Percentiles rank a stretch among this genome's conserved stretches.
Evolutionary conservation across 2,113 vertebrate species (phyloP).

Genomic region (Romanogobio albipinnatus): DNA sequence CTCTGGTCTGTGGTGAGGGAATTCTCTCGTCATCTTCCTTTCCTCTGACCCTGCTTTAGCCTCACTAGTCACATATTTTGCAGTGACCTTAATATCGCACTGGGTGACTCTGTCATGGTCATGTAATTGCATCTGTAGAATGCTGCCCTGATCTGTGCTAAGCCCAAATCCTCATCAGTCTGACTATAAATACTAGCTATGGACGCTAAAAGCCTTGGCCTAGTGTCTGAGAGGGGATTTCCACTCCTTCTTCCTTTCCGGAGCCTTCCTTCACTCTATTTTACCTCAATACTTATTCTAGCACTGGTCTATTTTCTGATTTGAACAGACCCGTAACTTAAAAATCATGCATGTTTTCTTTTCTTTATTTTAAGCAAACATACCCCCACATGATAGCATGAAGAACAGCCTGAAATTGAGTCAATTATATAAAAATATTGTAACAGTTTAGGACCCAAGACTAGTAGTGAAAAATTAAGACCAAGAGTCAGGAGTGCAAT

Average conservation of each 20-base stretch:
- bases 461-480: too few relatives aligned
- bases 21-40: background rate
- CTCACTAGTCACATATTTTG: conserved; percentile 40
- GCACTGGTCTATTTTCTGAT: background rate
- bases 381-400: too few relatives aligned
- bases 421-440: background rate
- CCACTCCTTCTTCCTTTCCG: background rate
- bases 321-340: too few relatives aligned
- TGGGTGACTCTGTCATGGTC: conserved; percentile 20
- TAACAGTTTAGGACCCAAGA: too few relatives aligned
- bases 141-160: conserved; percentile 64
- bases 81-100: conserved; percentile 40
- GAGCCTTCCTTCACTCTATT: background rate
- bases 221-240: conserved; percentile 55
- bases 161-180: conserved; percentile 72
- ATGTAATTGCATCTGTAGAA: conserved; percentile 50
- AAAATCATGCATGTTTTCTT: too few relatives aligned
- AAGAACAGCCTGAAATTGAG: too few relatives aligned
- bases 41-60: conserved; percentile 2
- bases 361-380: too few relatives aligned
- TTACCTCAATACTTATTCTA: background rate
- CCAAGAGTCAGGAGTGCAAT: too few relatives aligned
- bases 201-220: conserved; percentile 43
- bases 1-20: background rate
- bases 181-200: conserved; percentile 63